Evolutionary conservation across 1,140 invertebrate genomes (phyloP), one percentile per base, ranked within the genome.

Genomic region (Conus betulinus): DNA sequence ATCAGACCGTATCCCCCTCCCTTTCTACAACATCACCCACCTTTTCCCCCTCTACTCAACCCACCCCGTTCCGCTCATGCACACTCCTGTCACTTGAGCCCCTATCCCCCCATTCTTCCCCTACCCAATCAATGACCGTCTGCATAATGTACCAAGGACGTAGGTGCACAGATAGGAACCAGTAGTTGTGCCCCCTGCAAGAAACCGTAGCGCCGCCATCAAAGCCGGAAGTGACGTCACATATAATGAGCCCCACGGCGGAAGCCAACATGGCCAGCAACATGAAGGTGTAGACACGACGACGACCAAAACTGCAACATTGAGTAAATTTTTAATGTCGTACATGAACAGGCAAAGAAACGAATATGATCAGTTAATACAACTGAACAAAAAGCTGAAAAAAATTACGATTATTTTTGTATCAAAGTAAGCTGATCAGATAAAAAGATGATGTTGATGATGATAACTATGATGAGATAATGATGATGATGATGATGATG

Each of bases 81-180:
- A 39, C 39, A 39, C 60, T 20, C 60, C 20, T 63, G 39, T 39
- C 39, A 39, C 39, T 3, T 39, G 39, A 39, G 39, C 39, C 39
- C 39, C 39, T 39, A 39, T 39, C 39, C 60, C 60, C 60, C 60
- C 60, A 20, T n/a, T 74, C n/a, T 74, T 8, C 17, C 71, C 7
- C n/a, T 8, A 17, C 7, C 71, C 1, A 8, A 74, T 23, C 20
- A 39, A 39, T 39, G 39, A 39, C 39, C 0, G 39, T 39, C 39
- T 39, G 39, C 39, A 39, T 39, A 39, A 39, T 67, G 20, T 76
- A 86, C 85, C 67, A 15, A 96, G 91, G 97, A 97, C 91, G 97
- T 97, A 5, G 97, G 97, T 78, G 96, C 91, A 92, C 97, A 97
- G 92, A 97, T 97, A 3, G 97, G 91, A 74, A 97, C 96, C 8